Conservation (phyloP, 2,888 invertebrate species). For the Galerucella calmariensis region DNA sequence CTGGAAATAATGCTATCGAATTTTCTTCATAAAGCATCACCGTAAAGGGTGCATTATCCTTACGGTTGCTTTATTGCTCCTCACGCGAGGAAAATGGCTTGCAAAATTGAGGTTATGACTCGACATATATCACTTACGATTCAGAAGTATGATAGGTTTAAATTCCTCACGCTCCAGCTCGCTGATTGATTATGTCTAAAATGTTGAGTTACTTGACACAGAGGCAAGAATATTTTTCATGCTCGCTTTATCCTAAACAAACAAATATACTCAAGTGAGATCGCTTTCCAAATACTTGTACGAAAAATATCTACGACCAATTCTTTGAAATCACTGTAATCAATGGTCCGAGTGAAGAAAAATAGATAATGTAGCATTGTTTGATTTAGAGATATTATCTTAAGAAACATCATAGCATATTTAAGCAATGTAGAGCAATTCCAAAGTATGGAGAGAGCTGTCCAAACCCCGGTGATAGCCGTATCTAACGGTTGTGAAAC, state of each 20-base stretch:
- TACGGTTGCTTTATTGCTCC: conserved; percentile 30
- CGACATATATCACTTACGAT: conserved; percentile 21
- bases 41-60: conserved; percentile 35
- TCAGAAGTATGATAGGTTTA: conserved; percentile 21
- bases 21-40: conserved; percentile 29
- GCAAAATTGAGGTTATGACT: conserved; percentile 32
- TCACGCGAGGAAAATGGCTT: conserved; percentile 15
- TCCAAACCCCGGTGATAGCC: no score
- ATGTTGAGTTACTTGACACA: conserved; percentile 15
- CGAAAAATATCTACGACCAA: background rate
- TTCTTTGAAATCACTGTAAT: background rate
- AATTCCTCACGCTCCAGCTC: conserved; percentile 7
- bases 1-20: conserved; percentile 47
- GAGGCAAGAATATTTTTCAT: background rate
- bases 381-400: no score
- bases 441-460: no score
- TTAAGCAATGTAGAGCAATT: no score
- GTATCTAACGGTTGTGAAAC: no score
- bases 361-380: no score
- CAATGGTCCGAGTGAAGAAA: no score
- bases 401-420: no score
- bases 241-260: conserved; percentile 5
- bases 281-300: background rate
- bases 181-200: conserved; percentile 25
- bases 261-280: background rate